Base-by-base conservation (phyloP, 2,888 invertebrate species). In the Cheilosia soror region DNA sequence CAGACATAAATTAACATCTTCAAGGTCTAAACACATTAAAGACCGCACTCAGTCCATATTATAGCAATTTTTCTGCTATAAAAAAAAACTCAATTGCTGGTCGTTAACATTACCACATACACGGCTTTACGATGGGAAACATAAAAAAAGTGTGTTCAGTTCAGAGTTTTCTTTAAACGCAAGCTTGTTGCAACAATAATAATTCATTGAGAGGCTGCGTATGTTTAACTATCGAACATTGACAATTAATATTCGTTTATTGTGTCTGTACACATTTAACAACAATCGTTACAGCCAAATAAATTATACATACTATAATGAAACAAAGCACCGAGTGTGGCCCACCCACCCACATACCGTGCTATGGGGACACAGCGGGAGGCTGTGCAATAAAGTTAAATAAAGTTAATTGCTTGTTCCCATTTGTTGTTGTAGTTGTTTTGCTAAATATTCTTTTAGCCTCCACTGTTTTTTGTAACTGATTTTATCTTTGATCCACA, bases 261-360 rank as follows among this genome's bases (percentile, higher is more conserved):
- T 40, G 31, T 40, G 60, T 63, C 65, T 68, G 44, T 53, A 25
- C 6, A 29, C 20, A 62, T 66, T 60, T 29, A 80, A 75, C 57
- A 76, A 55, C 15, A 25, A 62, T 55, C 20, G 40, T 57, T 49
- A 63, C 68, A 58, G 40, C 37, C 51, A 51, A 55, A 53, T 58
- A 63, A 65, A 65, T 73, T 20, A 20, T 20, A 20, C 20, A 20
- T 58, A n/a, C n/a, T n/a, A 47, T 53, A 60, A 40, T 25, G 49
- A 47, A 68, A 55, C 37, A 66, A 73, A 29, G 37, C 68, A 20
- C 42, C 44, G 20, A 29, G 37, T 37, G 29, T 47, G 68, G 79
- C 72, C 83, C 79, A 84, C 72, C 83, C 79, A 84, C 83, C 83
- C 79, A 84, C 73, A 44, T 33, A 29, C 55, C 15, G 20, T 20